Base-by-base conservation (phyloP, 2,888 invertebrate species). In the Macropis europaea region DNA sequence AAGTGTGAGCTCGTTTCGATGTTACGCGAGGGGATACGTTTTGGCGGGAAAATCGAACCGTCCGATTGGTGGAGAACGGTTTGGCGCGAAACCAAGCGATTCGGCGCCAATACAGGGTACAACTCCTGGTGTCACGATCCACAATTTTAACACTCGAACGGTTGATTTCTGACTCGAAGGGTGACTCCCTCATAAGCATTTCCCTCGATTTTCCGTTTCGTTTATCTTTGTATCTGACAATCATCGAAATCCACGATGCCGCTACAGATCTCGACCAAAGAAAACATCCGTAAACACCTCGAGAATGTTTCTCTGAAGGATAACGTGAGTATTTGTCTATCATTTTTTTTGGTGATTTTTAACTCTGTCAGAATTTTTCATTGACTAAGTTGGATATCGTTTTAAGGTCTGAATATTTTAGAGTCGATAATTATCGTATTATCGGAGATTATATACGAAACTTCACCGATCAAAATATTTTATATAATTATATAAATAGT, bases 191-290 rank as follows among this genome's bases (percentile, higher is more conserved):
- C 1, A 34, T 4, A 30, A n/a, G n/a, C n/a, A n/a, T 2, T 7
- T 9, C n/a, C 5, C 17, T 0, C 6, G 15, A 13, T 9, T 6
- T 36, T 9, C 1, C 32, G 2, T 19, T n/a, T n/a, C 26, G 1
- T 32, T 30, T 6, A 3, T 0, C 6, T 59, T 32, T 40, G n/a
- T 11, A 2, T 34, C 11, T 17, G 4, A 11, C 5, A 59, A 9
- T 28, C 9, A 1, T 15, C 9, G 0, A 36, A 22, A 26, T 15
- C 42, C 40, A 83, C 24, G 32, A 87, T 87, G 80, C 79, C 80
- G 81, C 83, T 90, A 13, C 85, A 86, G 63, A 63, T 82, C 11
- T 87, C 87, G 0, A 89, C 86, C 13, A 90, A 90, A 62, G 88
- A 89, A 54, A 90, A 90, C 66, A 82, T 90, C 19, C 81, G 78